A percentile compares a stretch with the other conserved stretches of the same genome.
These are phyloP conservation scores for Hozukius guyotensis DNA, from an alignment of 2,797 vertebrate genomes.

Conservation along the genomic window DNA sequence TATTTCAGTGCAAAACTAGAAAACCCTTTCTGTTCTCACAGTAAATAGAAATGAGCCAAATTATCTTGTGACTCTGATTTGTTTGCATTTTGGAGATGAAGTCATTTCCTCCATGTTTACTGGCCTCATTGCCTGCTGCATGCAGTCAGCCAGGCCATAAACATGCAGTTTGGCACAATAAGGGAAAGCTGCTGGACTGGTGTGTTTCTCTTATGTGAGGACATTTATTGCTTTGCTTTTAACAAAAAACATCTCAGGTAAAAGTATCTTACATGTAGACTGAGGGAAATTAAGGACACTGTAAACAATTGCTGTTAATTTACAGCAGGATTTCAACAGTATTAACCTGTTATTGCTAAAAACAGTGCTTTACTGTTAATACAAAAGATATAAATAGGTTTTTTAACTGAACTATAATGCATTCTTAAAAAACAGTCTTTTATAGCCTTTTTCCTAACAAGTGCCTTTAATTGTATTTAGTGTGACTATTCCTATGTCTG, in stretches of 20 bases:
- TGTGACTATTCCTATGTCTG: too few relatives aligned
- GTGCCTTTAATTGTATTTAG: too few relatives aligned
- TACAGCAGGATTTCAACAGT: too few relatives aligned
- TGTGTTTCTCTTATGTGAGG: not conserved
- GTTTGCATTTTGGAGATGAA: conserved; percentile 37
- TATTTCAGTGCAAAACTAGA: not conserved
- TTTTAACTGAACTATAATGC: too few relatives aligned
- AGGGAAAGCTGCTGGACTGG: not conserved
- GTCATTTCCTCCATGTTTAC: conserved; percentile 57
- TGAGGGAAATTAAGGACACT: too few relatives aligned
- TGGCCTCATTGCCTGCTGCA: conserved; percentile 1
- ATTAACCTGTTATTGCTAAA: too few relatives aligned
- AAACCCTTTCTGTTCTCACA: not conserved
- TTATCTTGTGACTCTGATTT: not conserved
- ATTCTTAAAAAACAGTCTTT: too few relatives aligned
- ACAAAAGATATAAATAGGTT: too few relatives aligned
- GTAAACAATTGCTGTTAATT: too few relatives aligned
- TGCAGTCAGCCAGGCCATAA: conserved; percentile 50
- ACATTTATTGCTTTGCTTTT: not conserved
- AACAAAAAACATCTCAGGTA: not conserved
- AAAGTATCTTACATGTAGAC: not conserved
- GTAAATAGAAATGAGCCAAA: not conserved
- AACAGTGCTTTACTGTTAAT: too few relatives aligned
- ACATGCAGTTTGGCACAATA: conserved; percentile 39
- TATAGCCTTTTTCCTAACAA: too few relatives aligned